phyloP scores from a whole-genome alignment of 2,888 invertebrate species.

The Nebria brevicollis region DNA sequence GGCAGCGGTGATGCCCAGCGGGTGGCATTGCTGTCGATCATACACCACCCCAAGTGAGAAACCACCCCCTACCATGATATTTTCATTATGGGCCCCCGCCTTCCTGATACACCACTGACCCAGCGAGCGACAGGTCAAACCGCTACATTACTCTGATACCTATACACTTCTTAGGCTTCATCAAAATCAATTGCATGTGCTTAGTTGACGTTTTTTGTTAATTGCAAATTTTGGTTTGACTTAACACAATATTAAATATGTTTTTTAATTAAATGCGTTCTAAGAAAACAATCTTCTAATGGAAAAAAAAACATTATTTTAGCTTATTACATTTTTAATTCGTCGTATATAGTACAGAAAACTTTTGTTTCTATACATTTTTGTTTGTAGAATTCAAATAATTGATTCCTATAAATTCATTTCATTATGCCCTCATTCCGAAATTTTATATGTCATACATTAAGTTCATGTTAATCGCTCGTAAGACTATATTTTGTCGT shows the following conservation, averaged over 20 bases:
- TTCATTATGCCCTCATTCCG: no score
- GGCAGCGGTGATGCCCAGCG: constrained; percentile 17
- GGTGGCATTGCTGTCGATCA: constrained; percentile 18
- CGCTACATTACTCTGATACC: neutral
- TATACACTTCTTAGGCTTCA: neutral
- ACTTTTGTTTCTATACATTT: no score
- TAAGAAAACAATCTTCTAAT: neutral
- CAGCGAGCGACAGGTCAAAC: neutral
- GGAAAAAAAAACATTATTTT: neutral
- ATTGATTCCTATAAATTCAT: no score
- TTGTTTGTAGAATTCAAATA: no score
- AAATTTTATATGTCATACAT: no score
- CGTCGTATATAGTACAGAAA: no score
- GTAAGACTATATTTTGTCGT: no score
- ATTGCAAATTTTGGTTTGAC: neutral
- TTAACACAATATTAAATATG: neutral
- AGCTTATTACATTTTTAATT: neutral
- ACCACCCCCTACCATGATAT: neutral
- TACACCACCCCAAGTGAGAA: constrained; percentile 12
- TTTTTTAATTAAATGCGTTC: neutral
- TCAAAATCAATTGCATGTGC: neutral
- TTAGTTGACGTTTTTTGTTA: neutral
- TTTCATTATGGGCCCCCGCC: neutral
- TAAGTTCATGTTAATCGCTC: no score
- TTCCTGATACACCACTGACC: neutral